Percentiles rank a stretch among this genome's conserved stretches.
phyloP scores from a whole-genome alignment of 2,797 vertebrate genomes.

The Tokudaia muenninki region DNA sequence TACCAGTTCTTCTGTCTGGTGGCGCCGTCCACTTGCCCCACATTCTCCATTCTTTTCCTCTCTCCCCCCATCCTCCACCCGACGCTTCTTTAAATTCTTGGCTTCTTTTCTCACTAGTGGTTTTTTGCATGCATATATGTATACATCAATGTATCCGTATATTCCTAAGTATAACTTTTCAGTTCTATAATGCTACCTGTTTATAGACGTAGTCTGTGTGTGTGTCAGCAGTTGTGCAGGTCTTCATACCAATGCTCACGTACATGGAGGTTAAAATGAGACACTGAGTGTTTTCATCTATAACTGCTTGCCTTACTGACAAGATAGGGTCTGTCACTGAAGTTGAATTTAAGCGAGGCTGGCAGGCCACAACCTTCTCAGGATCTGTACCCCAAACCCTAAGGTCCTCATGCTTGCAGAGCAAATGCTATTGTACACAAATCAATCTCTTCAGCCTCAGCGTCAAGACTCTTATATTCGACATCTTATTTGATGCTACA shows the following conservation, averaged over 20 bases:
- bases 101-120: too few species aligned
- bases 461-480: neutral
- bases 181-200: neutral
- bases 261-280: neutral
- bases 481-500: neutral
- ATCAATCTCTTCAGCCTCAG: neutral
- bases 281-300: neutral
- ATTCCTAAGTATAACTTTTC: neutral
- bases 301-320: neutral
- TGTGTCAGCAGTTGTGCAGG: neutral
- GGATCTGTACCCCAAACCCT: neutral
- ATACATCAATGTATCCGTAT: neutral
- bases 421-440: neutral
- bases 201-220: neutral
- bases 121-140: neutral
- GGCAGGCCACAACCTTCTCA: neutral
- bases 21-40: too few species aligned
- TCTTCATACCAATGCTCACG: too few species aligned
- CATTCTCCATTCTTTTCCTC: neutral
- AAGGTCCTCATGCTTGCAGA: neutral
- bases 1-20: too few species aligned
- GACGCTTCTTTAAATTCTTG: neutral
- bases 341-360: neutral
- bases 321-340: too few species aligned
- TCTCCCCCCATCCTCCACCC: too few species aligned